Base-by-base conservation (phyloP, 2,797 vertebrate species). In the Spinus olivaceus region DNA sequence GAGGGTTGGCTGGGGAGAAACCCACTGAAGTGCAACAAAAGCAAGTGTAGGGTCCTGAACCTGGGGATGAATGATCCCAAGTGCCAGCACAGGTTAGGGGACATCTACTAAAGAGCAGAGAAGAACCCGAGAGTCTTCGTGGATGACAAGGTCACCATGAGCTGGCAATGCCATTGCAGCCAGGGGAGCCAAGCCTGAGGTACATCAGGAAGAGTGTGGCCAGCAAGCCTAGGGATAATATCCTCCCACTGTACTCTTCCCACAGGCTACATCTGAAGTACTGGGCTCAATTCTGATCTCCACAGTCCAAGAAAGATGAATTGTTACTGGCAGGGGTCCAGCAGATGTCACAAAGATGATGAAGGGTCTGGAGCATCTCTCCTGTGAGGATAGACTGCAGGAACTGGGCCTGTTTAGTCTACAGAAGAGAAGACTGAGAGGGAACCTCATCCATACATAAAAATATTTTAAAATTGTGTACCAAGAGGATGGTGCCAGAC, bases 21-120 rank as follows among this genome's bases (percentile, higher is more conserved):
- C 2, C 19, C 8, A 63, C 35, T 12, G 10, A 63, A 54, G 6
- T 30, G 20, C 20, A 24, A 30, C 20, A 21, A 33, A 57, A 56
- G 16, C 8, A 39, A 44, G 19, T 0, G 0, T 6, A 17, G 22
- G 5, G 25, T 41, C 11, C 21, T 54, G 61, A 46, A 41, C 12
- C 3, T 35, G 47, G 27, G 30, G 8, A 24, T 27, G 27, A 69
- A 49, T 17, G 49, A 49, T 5, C 7, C 27, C 22, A 27, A 8
- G 8, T 7, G 24, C 27, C 35, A 61, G 32, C n/a, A 42, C 6
- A 49, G 35, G 18, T 24, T 14, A 23, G 15, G 22, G 22, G 10
- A 27, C 3, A 28, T 8, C 35, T 6, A 6, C 6, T 17, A 21
- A 35, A 42, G 23, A 49, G 47, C 49, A 65, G 24, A 46, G 37